Percentiles rank a stretch among this genome's conserved stretches.
Conservation (phyloP, 2,113 vertebrate genomes). For the Aegithalos caudatus region DNA sequence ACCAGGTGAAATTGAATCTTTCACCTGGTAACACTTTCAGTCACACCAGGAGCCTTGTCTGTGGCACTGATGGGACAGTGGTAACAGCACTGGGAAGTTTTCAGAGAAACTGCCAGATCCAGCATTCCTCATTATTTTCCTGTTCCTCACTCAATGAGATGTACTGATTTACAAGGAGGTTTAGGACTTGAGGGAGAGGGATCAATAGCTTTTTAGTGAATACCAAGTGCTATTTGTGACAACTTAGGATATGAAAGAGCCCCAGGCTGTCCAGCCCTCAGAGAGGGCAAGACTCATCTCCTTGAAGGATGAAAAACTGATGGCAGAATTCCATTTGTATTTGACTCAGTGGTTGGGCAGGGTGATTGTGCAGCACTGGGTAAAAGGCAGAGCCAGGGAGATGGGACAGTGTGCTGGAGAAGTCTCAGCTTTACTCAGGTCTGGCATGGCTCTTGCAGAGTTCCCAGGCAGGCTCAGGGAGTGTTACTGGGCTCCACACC, state of each 20-base stretch:
- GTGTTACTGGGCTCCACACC: rapidly evolving
- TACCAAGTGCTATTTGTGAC: conserved; percentile 5
- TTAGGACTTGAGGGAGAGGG: conserved; percentile 13
- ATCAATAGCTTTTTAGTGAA: conserved; percentile 48
- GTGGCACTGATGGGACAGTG: neutral
- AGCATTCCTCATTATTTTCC: neutral
- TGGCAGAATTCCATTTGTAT: neutral
- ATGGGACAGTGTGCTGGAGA: neutral
- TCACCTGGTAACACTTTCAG: neutral
- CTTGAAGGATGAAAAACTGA: neutral
- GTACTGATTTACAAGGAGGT: conserved; percentile 21
- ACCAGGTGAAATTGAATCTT: neutral
- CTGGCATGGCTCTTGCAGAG: neutral
- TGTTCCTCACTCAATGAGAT: neutral
- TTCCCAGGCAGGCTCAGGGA: neutral
- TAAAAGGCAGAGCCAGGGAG: neutral
- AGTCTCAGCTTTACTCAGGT: neutral
- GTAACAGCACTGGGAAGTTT: neutral
- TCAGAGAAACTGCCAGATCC: neutral
- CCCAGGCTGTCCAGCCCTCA: neutral
- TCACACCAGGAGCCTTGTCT: neutral
- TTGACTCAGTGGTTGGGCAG: neutral
- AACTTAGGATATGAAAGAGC: neutral
- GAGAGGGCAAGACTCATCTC: neutral
- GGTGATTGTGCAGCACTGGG: neutral